These are phyloP conservation scores for Drosophila sucinea DNA, from an alignment of 1,140 invertebrate species.

Conservation along the genomic window DNA sequence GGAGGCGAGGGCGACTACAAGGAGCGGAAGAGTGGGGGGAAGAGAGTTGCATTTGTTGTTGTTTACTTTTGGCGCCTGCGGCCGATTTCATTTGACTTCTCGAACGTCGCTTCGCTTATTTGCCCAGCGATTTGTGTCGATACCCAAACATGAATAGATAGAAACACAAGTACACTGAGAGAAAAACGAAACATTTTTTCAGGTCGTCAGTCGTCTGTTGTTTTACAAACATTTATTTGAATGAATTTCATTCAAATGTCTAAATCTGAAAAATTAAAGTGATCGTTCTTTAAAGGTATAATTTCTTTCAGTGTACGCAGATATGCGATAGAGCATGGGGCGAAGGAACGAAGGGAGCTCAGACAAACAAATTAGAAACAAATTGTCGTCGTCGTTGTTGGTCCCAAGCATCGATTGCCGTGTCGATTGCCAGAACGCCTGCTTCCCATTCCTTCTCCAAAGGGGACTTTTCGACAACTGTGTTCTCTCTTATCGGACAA, in stretches of 20 bases:
- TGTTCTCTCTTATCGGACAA: conserved; percentile 40
- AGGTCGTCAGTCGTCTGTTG: no score
- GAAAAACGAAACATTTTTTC: background rate
- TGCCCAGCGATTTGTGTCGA: conserved; percentile 56
- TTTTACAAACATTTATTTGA: no score
- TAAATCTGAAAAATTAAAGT: no score
- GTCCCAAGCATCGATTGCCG: conserved; percentile 37
- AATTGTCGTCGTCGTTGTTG: conserved; percentile 56
- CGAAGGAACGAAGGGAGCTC: background rate
- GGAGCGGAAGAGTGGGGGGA: background rate
- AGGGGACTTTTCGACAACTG: conserved; percentile 30
- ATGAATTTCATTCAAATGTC: no score
- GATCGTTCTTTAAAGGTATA: background rate
- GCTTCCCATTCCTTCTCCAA: background rate
- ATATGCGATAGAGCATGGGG: background rate
- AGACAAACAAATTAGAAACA: conserved; percentile 79
- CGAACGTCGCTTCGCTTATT: conserved; percentile 46
- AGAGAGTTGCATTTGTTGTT: conserved; percentile 44
- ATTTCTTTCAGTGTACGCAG: background rate
- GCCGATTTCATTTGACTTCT: conserved; percentile 59
- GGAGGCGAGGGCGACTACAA: background rate
- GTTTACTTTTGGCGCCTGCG: conserved; percentile 54
- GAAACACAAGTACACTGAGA: conserved; percentile 27
- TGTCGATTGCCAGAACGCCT: conserved; percentile 37
- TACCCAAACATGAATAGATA: conserved; percentile 42